phyloP scores from a whole-genome alignment of 2,113 vertebrate species.

The Dasyprocta punctata region DNA sequence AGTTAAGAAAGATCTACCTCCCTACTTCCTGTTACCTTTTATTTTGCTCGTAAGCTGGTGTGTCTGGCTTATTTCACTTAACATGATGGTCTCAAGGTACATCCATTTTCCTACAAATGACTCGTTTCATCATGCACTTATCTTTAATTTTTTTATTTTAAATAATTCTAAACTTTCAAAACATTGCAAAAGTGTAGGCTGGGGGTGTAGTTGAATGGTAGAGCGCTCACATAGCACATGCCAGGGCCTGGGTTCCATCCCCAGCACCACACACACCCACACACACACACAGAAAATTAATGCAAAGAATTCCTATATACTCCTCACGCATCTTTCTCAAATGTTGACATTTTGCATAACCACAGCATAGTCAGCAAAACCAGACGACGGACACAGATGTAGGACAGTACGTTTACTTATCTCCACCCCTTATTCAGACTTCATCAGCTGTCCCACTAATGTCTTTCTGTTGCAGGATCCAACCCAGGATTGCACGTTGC shows the following conservation, averaged over 20 bases:
- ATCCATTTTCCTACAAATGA: background rate
- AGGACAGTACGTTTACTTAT: background rate
- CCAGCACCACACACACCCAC: background rate
- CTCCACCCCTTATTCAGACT: background rate
- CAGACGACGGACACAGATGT: background rate
- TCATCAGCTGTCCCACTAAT: background rate
- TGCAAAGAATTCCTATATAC: background rate
- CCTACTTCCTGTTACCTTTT: background rate
- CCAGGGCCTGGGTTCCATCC: too few species aligned
- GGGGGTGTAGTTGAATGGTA: background rate
- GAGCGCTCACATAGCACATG: background rate
- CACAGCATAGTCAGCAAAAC: background rate
- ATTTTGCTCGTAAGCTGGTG: background rate
- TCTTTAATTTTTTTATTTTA: background rate
- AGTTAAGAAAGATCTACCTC: background rate
- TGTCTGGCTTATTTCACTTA: background rate
- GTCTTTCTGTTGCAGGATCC: background rate
- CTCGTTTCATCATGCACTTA: background rate
- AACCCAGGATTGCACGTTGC: rapidly evolving
- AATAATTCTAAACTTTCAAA: constrained; percentile 3
- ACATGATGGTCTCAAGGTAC: background rate
- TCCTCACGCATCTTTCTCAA: background rate
- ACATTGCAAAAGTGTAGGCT: background rate
- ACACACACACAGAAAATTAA: background rate
- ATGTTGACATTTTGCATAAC: background rate